Conservation (phyloP, 1,140 invertebrate species). For the Lutraria rhynchaena region DNA sequence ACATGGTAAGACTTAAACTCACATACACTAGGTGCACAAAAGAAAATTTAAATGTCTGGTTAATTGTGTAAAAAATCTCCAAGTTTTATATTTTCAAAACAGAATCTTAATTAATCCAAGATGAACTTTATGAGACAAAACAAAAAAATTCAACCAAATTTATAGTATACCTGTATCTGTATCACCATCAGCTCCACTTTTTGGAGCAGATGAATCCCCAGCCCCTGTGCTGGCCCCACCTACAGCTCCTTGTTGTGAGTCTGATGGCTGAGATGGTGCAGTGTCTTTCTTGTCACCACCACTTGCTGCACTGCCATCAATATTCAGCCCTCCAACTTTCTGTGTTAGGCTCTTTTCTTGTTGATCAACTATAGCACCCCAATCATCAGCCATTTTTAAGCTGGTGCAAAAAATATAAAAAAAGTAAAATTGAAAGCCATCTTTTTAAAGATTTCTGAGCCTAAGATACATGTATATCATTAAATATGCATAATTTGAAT, state of each 20-base stretch:
- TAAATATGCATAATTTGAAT: not conserved
- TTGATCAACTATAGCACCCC: conserved; percentile 76
- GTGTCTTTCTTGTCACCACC: conserved; percentile 1
- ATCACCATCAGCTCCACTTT: not conserved
- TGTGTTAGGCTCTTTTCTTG: conserved; percentile 73
- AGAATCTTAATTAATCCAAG: no score
- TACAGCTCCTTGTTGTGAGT: conserved; percentile 3
- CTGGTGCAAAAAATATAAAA: not conserved
- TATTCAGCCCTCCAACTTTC: conserved; percentile 60
- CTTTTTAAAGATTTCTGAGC: not conserved
- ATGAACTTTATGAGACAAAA: no score
- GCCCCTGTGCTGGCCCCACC: conserved; percentile 4
- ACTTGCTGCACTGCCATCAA: conserved; percentile 6
- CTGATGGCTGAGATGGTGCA: conserved; percentile 8
- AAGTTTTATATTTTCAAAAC: no score
- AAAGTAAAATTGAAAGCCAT: not conserved
- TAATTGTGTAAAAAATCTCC: no score
- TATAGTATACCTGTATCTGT: no score
- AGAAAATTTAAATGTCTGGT: no score
- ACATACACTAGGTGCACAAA: no score
- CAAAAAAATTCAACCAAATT: no score
- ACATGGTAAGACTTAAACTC: no score
- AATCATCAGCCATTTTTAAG: conserved; percentile 73
- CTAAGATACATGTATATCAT: not conserved
- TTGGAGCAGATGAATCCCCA: conserved; percentile 6